Evolutionary conservation across 2,888 invertebrate species (phyloP).

Genomic region (Drosophila koepferae): DNA sequence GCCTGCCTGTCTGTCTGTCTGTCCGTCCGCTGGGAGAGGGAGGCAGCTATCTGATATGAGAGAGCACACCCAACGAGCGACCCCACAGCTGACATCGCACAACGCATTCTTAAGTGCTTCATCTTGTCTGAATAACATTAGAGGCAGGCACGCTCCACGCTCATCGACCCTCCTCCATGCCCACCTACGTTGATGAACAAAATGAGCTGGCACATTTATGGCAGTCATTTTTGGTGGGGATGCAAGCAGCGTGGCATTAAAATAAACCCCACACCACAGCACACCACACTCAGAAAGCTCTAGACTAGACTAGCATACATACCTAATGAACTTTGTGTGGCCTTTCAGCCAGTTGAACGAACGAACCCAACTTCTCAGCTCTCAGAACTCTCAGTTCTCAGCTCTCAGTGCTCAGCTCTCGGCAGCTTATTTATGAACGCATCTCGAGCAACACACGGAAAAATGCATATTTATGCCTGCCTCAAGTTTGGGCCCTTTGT

Average conservation of each 20-base stretch:
- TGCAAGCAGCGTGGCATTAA: slow-evolving; percentile 56
- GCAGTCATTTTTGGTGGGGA: slow-evolving; percentile 67
- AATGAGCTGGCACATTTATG: slow-evolving; percentile 80
- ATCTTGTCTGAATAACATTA: slow-evolving; percentile 80
- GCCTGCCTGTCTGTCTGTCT: slow-evolving; percentile 53
- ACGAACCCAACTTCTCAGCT: slow-evolving; percentile 11
- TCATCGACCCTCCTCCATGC: neutral
- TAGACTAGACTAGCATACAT: slow-evolving; percentile 64
- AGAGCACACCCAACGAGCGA: slow-evolving; percentile 15
- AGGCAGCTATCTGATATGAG: slow-evolving; percentile 35
- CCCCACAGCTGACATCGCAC: slow-evolving; percentile 59
- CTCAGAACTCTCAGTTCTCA: too few relatives aligned
- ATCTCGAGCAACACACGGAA: slow-evolving; percentile 34
- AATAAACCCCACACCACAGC: slow-evolving; percentile 34
- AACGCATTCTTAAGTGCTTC: slow-evolving; percentile 79
- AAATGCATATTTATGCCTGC: slow-evolving; percentile 77
- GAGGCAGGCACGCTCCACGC: slow-evolving; percentile 33
- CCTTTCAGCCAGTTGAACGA: slow-evolving; percentile 37
- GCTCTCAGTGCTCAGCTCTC: neutral
- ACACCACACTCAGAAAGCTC: neutral
- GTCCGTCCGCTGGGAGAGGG: slow-evolving; percentile 20
- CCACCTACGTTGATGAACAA: slow-evolving; percentile 31
- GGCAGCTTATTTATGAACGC: slow-evolving; percentile 58
- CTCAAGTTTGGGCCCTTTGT: slow-evolving; percentile 44
- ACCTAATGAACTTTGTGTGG: slow-evolving; percentile 73